Base-by-base conservation (phyloP, 2,888 invertebrate genomes). In the Dryobota labecula region DNA sequence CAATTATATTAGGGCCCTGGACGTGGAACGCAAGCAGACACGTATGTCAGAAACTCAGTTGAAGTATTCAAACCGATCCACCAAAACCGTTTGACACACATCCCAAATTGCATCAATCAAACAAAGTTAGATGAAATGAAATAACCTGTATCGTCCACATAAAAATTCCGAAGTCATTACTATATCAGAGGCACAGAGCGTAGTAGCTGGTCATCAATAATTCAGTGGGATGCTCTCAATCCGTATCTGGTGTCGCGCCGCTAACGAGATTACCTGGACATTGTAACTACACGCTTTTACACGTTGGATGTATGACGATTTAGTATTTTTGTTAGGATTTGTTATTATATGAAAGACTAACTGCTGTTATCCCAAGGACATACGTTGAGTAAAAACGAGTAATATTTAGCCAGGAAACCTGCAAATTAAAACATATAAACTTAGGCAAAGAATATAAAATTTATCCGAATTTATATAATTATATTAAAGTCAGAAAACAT, bases 181-280 rank as follows among this genome's bases (percentile, higher is more conserved):
- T 80, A 71, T 79, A 84, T 82, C 76, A 78, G 80, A 38, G 79
- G 64, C 66, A 67, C 74, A 62, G 79, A 70, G 66, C 73, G 68
- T 67, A 74, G 65, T 66, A 54, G 62, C 73, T 45, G 64, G 73
- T 72, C 84, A 86, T 86, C 83, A 86, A 86, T 86, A 84, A 86
- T 86, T 86, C 86, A 86, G 83, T 66, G 78, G 43, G 72, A 63
- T 60, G 76, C 81, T 82, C 86, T 76, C 84, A 82, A 84, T 86
- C 84, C 80, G 83, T 80, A 80, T 73, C 82, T 76, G 74, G 82
- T 77, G 80, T 84, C 86, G 78, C 75, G 54, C 70, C 81, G 76
- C 86, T 87, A 88, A 88, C 88, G 82, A 88, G 88, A 87, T 89
- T 88, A 88, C 82, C 76, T 80, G 85, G 82, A 87, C 84, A 86